phyloP scores from a whole-genome alignment of 1,140 invertebrate species.

The Papilio xuthus region DNA sequence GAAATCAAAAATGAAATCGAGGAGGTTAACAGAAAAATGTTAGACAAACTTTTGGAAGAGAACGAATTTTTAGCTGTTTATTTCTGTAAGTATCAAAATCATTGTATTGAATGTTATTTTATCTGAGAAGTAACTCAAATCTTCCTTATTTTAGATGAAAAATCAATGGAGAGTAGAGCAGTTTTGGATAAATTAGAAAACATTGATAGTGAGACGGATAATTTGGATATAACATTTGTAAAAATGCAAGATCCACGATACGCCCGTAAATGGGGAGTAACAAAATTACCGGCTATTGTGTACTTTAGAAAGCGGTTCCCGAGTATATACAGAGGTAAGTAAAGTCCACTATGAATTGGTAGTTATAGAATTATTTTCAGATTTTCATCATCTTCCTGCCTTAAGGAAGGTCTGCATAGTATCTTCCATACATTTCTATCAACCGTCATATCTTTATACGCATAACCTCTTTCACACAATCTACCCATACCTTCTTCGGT shows the following conservation, averaged over 20 bases:
- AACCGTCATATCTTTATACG: no score
- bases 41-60: conserved; percentile 96
- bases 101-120: neutral
- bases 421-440: no score
- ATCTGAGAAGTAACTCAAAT: conserved; percentile 3
- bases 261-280: conserved; percentile 97
- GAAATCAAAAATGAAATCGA: conserved; percentile 98
- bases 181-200: conserved; percentile 93
- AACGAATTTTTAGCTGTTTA: conserved; percentile 97
- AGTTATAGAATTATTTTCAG: neutral
- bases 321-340: conserved; percentile 94
- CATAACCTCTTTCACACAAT: no score
- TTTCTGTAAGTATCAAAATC: conserved; percentile 89
- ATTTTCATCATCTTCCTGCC: neutral
- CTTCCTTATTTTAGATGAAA: conserved; percentile 84
- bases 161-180: conserved; percentile 88
- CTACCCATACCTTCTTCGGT: no score
- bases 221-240: conserved; percentile 96
- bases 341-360: neutral
- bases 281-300: conserved; percentile 94
- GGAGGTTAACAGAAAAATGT: conserved; percentile 97
- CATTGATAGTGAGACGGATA: conserved; percentile 96
- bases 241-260: conserved; percentile 96
- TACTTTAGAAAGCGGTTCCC: conserved; percentile 97
- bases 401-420: no score